Evolutionary conservation across 30 jellyfish, hydroid and myxozoan species (phyloP).

Genomic region (Rhopilema esculentum): DNA sequence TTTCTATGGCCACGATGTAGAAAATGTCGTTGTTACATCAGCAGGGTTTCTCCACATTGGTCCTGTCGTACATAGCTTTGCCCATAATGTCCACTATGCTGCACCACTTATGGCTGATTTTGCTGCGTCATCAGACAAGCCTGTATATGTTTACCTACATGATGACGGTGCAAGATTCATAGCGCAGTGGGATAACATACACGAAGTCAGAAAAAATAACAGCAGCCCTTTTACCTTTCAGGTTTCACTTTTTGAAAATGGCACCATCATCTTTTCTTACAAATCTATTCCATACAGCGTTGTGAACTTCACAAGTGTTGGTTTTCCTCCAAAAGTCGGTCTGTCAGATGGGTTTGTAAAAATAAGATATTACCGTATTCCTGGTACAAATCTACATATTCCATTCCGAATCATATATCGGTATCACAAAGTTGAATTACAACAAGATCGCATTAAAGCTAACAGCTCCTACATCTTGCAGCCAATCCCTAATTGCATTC

Average conservation of each 20-base stretch:
- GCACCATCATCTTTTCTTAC: constrained; percentile 78
- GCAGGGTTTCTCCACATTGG: constrained; percentile 89
- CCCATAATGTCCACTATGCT: constrained; percentile 74
- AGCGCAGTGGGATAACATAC: constrained; percentile 81
- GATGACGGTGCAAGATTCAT: constrained; percentile 57
- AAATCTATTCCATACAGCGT: constrained; percentile 72
- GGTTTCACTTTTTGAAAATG: constrained; percentile 68
- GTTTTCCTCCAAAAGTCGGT: constrained; percentile 77
- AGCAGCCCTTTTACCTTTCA: constrained; percentile 79
- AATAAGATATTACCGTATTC: background rate
- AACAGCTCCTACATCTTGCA: constrained; percentile 51
- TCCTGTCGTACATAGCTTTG: constrained; percentile 68
- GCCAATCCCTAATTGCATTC: constrained; percentile 74
- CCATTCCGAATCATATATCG: constrained; percentile 57
- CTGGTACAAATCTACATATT: background rate
- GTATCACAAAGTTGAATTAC: constrained; percentile 62
- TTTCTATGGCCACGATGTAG: constrained; percentile 85
- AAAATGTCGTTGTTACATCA: constrained; percentile 58
- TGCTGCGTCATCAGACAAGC: constrained; percentile 17
- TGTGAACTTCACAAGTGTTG: constrained; percentile 8
- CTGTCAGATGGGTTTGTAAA: constrained; percentile 79
- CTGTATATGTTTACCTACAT: constrained; percentile 25
- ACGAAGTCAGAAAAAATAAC: constrained; percentile 30
- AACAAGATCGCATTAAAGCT: constrained; percentile 20
- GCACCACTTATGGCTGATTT: constrained; percentile 97